Evolutionary conservation across 2,888 invertebrate genomes (phyloP).

Genomic region (Rutpela maculata): DNA sequence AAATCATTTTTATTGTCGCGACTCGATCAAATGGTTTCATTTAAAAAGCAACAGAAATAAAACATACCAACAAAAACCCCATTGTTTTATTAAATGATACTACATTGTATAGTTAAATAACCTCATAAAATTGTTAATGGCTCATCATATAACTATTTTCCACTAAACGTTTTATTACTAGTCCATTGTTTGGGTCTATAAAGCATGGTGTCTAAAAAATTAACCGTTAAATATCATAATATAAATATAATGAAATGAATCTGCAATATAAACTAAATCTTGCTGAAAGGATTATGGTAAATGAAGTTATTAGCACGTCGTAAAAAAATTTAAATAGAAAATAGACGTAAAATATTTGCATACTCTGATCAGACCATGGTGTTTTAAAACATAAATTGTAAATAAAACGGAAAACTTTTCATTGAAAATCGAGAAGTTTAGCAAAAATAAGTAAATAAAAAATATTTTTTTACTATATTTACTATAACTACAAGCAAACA

Average conservation of each 20-base stretch:
- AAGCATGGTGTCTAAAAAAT: not conserved
- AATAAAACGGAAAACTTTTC: too few relatives aligned
- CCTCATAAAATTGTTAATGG: conserved; percentile 22
- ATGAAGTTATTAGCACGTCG: not conserved
- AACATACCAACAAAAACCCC: not conserved
- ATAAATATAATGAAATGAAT: conserved; percentile 2
- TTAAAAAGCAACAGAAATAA: too few relatives aligned
- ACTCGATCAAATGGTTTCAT: too few relatives aligned
- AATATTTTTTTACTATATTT: too few relatives aligned
- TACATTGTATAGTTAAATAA: conserved; percentile 21
- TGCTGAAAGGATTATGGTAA: not conserved
- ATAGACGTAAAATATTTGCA: not conserved
- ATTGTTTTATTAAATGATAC: not conserved
- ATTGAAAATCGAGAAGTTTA: too few relatives aligned
- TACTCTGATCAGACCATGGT: not conserved
- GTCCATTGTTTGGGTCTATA: not conserved
- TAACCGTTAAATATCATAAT: not conserved
- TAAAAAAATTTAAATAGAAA: not conserved
- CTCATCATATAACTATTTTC: conserved; percentile 10
- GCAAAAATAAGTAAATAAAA: too few relatives aligned
- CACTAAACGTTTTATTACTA: not conserved
- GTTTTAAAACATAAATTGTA: too few relatives aligned
- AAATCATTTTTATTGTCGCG: too few relatives aligned
- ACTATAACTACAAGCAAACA: too few relatives aligned
- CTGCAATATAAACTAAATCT: not conserved